Evolutionary conservation across 2,888 invertebrate genomes (phyloP).

Genomic region (Nowickia ferox): DNA sequence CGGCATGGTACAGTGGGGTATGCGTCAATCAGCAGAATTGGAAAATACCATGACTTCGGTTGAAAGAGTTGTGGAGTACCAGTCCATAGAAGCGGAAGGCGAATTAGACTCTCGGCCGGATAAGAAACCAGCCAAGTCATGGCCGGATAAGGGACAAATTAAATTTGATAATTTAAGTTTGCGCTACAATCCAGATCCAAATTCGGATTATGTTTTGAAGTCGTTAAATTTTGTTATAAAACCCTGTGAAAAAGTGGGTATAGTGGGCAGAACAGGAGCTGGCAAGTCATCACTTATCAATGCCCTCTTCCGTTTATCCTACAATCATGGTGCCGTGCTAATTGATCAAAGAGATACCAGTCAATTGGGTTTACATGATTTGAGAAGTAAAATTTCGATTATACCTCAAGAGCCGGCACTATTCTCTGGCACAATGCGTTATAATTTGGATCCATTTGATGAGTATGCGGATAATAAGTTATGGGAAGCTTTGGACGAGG

Average conservation of each 20-base stretch:
- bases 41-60: slow-evolving; percentile 95
- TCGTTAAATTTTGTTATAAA: slow-evolving; percentile 87
- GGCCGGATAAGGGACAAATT: slow-evolving; percentile 89
- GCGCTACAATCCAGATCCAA: slow-evolving; percentile 86
- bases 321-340: slow-evolving; percentile 89
- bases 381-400: slow-evolving; percentile 90
- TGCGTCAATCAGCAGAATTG: slow-evolving; percentile 95
- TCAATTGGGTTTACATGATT: slow-evolving; percentile 88
- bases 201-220: slow-evolving; percentile 89
- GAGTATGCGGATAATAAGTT: slow-evolving; percentile 90
- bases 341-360: slow-evolving; percentile 91
- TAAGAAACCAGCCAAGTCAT: slow-evolving; percentile 87
- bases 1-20: slow-evolving; percentile 90
- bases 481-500: slow-evolving; percentile 93
- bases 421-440: slow-evolving; percentile 93
- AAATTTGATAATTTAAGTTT: slow-evolving; percentile 88
- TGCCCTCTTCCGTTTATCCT: slow-evolving; percentile 91
- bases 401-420: slow-evolving; percentile 93
- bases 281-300: slow-evolving; percentile 89
- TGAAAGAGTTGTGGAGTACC: slow-evolving; percentile 90
- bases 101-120: slow-evolving; percentile 87
- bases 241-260: slow-evolving; percentile 88
- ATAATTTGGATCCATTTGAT: slow-evolving; percentile 95
- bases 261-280: slow-evolving; percentile 89
- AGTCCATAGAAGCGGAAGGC: slow-evolving; percentile 82